A percentile compares a stretch with the other conserved stretches of the same genome.
Conservation (phyloP, 2,888 invertebrate genomes). For the Pelosia muscerda region DNA sequence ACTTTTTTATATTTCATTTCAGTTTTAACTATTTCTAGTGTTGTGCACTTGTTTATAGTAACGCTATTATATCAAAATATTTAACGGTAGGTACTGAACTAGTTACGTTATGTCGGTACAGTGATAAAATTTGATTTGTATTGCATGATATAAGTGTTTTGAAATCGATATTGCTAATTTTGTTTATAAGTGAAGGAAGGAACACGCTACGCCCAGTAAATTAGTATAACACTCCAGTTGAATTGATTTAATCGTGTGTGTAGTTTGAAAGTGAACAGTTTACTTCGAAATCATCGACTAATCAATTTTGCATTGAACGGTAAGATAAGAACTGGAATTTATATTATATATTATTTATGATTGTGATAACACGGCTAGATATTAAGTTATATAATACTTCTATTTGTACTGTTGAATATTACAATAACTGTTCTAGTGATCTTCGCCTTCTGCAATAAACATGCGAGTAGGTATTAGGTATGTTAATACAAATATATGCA, state of each 20-base stretch:
- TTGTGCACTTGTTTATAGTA: constrained; percentile 18
- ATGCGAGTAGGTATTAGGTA: too few species aligned
- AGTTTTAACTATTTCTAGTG: constrained; percentile 37
- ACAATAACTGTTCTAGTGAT: neutral
- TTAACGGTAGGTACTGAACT: constrained; percentile 19
- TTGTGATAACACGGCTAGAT: neutral
- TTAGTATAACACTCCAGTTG: constrained; percentile 49
- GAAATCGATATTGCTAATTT: constrained; percentile 60
- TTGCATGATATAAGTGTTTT: constrained; percentile 39
- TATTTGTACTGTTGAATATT: neutral
- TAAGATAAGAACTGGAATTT: constrained; percentile 24
- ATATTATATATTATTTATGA: neutral
- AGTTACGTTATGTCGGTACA: constrained; percentile 31
- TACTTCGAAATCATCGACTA: constrained; percentile 24
- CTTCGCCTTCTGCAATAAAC: neutral
- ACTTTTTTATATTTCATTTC: constrained; percentile 30
- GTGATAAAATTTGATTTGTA: constrained; percentile 53
- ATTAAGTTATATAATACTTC: neutral
- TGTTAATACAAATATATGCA: neutral
- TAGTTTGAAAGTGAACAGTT: constrained; percentile 51
- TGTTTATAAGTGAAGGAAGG: constrained; percentile 58
- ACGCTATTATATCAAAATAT: neutral
- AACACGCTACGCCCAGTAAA: constrained; percentile 62
- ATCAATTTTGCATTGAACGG: constrained; percentile 32
- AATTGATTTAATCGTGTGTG: constrained; percentile 55